Conservation (phyloP, 2,113 vertebrate genomes). For the Bothrops jararaca region DNA sequence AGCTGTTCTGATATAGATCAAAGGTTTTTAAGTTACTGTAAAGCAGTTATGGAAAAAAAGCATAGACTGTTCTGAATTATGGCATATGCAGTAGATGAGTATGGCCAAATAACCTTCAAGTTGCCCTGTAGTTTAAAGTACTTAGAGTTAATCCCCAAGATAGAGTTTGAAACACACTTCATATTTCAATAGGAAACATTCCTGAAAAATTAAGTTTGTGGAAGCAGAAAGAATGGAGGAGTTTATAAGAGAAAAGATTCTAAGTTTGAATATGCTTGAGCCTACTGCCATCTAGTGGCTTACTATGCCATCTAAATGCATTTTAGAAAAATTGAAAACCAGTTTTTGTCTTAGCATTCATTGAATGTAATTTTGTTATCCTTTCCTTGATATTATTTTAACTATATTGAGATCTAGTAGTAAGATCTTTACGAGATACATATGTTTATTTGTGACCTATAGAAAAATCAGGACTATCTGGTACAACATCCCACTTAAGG, state of each 20-base stretch:
- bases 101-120: background rate
- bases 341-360: conserved; percentile 49
- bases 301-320: rapidly evolving
- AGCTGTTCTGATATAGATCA: background rate
- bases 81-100: background rate
- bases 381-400: conserved; percentile 29
- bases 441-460: background rate
- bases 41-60: background rate
- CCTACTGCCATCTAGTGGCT: conserved; percentile 70
- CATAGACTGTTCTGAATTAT: background rate
- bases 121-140: background rate
- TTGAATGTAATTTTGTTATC: conserved; percentile 18
- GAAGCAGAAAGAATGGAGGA: background rate
- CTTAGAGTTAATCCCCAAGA: background rate
- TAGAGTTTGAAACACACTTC: background rate
- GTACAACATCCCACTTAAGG: background rate
- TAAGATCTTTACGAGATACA: background rate
- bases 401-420: background rate
- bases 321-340: background rate
- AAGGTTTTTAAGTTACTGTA: background rate
- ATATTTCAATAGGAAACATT: background rate
- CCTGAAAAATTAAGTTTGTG: background rate
- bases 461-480: background rate
- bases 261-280: conserved; percentile 6
- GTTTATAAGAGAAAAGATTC: background rate